Percentiles rank a stretch among this genome's conserved stretches.
Conservation (phyloP, 92 coral and sea anemone genomes). For the Anthopleura xanthogrammica region DNA sequence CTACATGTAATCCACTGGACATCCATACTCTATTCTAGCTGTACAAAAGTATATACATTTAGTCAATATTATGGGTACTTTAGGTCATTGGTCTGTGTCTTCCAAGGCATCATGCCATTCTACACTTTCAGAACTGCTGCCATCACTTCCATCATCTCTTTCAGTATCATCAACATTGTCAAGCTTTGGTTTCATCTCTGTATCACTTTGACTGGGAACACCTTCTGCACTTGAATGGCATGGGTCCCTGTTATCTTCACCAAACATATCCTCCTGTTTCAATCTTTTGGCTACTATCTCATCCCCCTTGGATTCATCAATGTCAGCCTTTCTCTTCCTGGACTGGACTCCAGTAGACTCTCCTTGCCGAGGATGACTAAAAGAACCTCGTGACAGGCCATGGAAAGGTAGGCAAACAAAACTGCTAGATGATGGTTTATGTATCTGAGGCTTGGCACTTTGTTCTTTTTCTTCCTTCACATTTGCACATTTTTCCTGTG, state of each 20-base stretch:
- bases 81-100: background rate
- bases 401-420: background rate
- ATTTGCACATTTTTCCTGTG: background rate
- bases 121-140: background rate
- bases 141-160: background rate
- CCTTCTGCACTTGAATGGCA: background rate
- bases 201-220: background rate
- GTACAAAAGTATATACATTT: background rate
- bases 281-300: background rate
- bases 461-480: background rate
- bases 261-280: background rate
- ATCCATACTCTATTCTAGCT: background rate
- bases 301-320: background rate
- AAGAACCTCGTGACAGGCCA: background rate
- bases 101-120: conserved; percentile 23
- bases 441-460: background rate
- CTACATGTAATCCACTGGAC: background rate
- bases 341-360: background rate
- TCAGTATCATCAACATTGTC: background rate
- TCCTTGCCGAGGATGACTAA: background rate
- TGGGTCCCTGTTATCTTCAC: background rate
- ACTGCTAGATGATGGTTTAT: background rate
- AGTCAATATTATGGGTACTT: background rate
- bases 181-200: background rate
- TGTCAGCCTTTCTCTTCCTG: background rate